These are phyloP conservation scores for Eudyptes chrysolophus DNA, from an alignment of 2,113 vertebrate species.

Conservation along the genomic window DNA sequence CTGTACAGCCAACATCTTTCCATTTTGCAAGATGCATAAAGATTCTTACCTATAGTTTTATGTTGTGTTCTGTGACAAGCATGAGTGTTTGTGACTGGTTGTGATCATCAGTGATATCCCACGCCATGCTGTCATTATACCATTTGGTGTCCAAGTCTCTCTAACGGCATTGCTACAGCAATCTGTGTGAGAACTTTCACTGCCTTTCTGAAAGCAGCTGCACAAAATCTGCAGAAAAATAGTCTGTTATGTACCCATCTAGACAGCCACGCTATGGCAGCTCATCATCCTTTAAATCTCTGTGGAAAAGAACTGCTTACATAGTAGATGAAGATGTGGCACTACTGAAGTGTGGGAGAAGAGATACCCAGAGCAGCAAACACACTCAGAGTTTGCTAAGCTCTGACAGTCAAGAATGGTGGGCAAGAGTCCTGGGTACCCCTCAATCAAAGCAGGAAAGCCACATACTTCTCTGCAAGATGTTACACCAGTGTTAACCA, in stretches of 20 bases:
- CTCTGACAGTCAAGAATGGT: not conserved
- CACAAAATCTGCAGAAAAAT: not conserved
- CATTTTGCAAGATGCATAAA: not conserved
- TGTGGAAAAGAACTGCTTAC: not conserved
- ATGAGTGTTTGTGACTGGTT: not conserved
- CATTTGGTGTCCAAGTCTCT: not conserved
- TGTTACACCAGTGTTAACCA: not conserved
- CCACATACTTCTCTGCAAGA: not conserved
- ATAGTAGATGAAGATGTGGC: not conserved
- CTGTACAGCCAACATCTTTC: not conserved
- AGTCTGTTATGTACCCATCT: not conserved
- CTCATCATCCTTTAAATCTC: accelerated
- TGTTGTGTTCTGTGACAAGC: not conserved
- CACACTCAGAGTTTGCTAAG: not conserved
- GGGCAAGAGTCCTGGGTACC: not conserved
- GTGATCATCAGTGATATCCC: not conserved
- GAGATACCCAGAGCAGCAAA: not conserved
- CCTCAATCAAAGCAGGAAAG: not conserved
- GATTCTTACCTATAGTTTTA: not conserved
- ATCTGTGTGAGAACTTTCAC: not conserved
- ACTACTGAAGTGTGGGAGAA: not conserved
- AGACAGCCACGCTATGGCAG: not conserved
- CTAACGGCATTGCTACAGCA: not conserved
- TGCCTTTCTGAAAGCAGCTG: not conserved
- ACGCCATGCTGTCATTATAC: not conserved